Evolutionary conservation across 1,140 invertebrate genomes (phyloP), one percentile per base, ranked within the genome.

Genomic region (Drosophila subpulchrella): DNA sequence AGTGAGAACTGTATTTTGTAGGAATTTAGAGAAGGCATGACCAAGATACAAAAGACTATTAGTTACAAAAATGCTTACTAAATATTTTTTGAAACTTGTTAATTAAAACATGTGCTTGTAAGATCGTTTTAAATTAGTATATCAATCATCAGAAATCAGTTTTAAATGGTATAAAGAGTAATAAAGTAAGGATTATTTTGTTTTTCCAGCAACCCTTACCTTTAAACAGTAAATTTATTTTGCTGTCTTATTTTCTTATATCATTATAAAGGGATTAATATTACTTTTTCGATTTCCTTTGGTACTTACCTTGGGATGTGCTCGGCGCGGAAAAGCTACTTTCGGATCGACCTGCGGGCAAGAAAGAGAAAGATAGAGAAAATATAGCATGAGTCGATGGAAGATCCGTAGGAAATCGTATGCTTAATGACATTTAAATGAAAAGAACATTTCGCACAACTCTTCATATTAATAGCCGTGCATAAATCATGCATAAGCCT

Each of bases 321-420:
- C 97, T 95, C 98, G 96, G 94, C 98, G 97, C 80, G 98, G 98
- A 95, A 99, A 99, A 93, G 98, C 98, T 94, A 99, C 97, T 96
- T 99, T 99, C 86, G 98, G 98, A 93, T 99, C 98, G 94, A 99
- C 99, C 98, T 99, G 96, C 80, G 59, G 57, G 92, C 93, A 90
- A 91, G 66, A 57, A 57, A 24, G 44, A 60, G 32, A 62, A 34
- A 58, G 58, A 39, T 12, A 36, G 48, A 39, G 30, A 39, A 59
- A 54, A 54, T 27, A 51, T 48, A 39, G n/a, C 17, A 20, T 46
- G 47, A 41, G 41, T 50, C 42, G 42, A 61, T 38, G 48, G 55
- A 34, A 36, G 41, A 44, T 44, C 48, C 62, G 50, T 48, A 60
- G 38, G 59, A 76, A 82, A 86, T 86, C 82, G 82, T 86, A 86